Base-by-base conservation (phyloP, 2,113 vertebrate genomes). In the Athene noctua region DNA sequence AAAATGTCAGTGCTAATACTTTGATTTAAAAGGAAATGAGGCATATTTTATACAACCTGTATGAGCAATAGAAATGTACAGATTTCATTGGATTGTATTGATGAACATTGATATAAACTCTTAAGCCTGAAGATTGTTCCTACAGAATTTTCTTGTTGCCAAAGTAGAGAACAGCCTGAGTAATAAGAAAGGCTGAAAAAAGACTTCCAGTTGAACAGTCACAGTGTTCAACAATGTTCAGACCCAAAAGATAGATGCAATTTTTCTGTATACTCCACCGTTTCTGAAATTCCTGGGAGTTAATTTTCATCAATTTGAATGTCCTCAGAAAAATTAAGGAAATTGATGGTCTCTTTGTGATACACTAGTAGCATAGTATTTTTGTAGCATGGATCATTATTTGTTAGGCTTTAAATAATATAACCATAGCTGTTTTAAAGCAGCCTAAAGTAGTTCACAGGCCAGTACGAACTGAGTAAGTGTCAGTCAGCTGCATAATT, bases 1-100 rank as follows among this genome's bases (percentile, higher is more conserved):
- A 87, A 94, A 94, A 89, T 70, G 80, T 51, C 80, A 91, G 74
- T 7, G 8, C n/a, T 91, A 94, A 87, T 90, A 91, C 54, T 73
- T 89, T 36, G 66, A 94, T 82, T 95, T 85, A 82, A 96, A 94
- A 77, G 58, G 42, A 91, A 96, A 96, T 61, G 66, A 94, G 46
- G 77, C 91, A 88, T 63, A 63, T 36, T 80, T 94, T 82, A 70
- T 42, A 66, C 66, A 81, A 51, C 58, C 44, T 82, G 4, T 79
- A 23, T 54, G 30, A 94, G 44, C 61, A 94, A 79, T 4, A 89
- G 65, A 72, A 87, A 95, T 42, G 49, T 59, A 80, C 63, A 74
- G 15, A 73, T 86, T 86, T 88, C 82, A 86, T 2, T 71, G 59
- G 42, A 79, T 86, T 93, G 42, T 88, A 55, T 80, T n/a, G 83